Evolutionary conservation across 1,140 invertebrate genomes (phyloP).

Genomic region (Acromyrmex heyeri): DNA sequence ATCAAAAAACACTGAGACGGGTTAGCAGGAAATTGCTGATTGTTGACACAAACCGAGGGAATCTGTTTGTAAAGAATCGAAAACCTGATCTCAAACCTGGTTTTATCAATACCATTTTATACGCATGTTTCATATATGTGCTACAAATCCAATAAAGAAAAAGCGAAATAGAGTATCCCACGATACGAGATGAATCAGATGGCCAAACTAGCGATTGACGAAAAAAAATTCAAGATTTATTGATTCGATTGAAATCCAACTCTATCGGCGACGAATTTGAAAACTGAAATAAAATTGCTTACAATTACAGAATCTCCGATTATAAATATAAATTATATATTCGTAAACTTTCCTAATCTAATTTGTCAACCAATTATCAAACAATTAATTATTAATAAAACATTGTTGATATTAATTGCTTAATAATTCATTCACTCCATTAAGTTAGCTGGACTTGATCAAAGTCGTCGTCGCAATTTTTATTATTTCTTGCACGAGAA

Average conservation of each 20-base stretch:
- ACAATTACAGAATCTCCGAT: not conserved
- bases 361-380: not conserved
- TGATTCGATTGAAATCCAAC: not conserved
- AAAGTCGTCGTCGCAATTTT: not conserved
- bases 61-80: slow-evolving; percentile 25
- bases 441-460: not conserved
- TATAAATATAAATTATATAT: too few relatives aligned
- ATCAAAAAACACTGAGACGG: too few relatives aligned
- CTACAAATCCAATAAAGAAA: not conserved
- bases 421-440: not conserved
- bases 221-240: not conserved
- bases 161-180: too few relatives aligned
- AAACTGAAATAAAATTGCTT: not conserved
- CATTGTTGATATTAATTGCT: not conserved
- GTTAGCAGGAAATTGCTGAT: too few relatives aligned
- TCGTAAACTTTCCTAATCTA: not conserved
- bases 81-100: not conserved
- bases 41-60: not conserved
- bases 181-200: not conserved
- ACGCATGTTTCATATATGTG: not conserved
- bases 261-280: not conserved
- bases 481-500: not conserved
- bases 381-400: slow-evolving; percentile 6
- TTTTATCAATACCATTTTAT: too few relatives aligned
- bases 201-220: not conserved